These are phyloP conservation scores for Biston betularia DNA, from an alignment of 2,888 invertebrate species.

Conservation along the genomic window DNA sequence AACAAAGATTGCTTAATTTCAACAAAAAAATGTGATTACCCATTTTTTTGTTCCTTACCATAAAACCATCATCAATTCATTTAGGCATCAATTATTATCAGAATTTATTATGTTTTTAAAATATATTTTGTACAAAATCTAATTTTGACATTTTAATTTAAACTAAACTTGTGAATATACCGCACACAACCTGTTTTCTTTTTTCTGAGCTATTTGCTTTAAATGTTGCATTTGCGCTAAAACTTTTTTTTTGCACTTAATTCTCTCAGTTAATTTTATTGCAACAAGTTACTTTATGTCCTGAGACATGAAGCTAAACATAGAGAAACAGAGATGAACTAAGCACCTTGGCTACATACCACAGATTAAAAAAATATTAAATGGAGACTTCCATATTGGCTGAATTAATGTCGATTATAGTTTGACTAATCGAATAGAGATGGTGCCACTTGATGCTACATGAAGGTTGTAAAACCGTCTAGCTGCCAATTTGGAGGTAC, in stretches of 20 bases:
- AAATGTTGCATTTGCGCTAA: slow-evolving; percentile 53
- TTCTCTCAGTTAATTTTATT: slow-evolving; percentile 16
- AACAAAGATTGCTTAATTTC: too few relatives aligned
- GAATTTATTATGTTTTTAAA: not conserved
- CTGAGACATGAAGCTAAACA: slow-evolving; percentile 17
- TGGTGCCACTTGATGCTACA: not conserved
- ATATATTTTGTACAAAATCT: not conserved
- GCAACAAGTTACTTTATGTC: slow-evolving; percentile 27
- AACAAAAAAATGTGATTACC: too few relatives aligned
- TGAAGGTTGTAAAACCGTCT: too few relatives aligned
- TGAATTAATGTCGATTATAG: not conserved
- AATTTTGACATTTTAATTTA: not conserved
- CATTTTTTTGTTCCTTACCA: not conserved
- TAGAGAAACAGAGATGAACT: slow-evolving; percentile 3
- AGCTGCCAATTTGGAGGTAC: too few relatives aligned
- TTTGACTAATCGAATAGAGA: not conserved
- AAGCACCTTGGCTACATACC: not conserved
- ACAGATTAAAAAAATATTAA: too few relatives aligned
- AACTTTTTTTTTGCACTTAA: slow-evolving; percentile 23
- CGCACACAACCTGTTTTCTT: slow-evolving; percentile 24
- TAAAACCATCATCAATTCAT: too few relatives aligned
- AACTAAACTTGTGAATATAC: slow-evolving; percentile 21
- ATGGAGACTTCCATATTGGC: not conserved
- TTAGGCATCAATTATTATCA: not conserved
- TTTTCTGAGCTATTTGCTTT: slow-evolving; percentile 52